Evolutionary conservation across 2,888 invertebrate species (phyloP), one percentile per base, ranked within the genome.

Genomic region (Pseudanteris insignis): DNA sequence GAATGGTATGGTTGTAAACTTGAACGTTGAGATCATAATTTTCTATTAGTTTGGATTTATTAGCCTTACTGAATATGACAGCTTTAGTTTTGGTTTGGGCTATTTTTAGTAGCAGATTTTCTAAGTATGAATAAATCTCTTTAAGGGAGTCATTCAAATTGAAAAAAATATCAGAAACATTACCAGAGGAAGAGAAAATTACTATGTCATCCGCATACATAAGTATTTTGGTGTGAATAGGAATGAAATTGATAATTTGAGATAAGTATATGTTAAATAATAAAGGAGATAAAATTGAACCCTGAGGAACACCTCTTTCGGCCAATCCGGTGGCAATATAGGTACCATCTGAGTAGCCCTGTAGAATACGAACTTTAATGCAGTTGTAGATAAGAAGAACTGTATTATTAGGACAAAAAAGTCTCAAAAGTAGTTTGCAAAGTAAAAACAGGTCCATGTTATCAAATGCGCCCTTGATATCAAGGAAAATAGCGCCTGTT

Each of bases 191-290:
- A 26, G 26, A 26, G 11, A 14, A 33, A 14, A 33, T 14, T 8
- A 11, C 15, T 5, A 33, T 33, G 11, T 33, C 33, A 33, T 33
- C 33, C 3, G 33, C 33, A 14, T 33, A 33, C 5, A 14, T 2
- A 6, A 14, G 15, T 2, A 33, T 15, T 2, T 15, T 8, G 6
- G 15, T n/a, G n/a, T 33, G 7, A 33, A 2, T 8, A 10, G 33
- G 33, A n/a, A 33, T n/a, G 6, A 2, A 33, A 10, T 7, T 10
- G n/a, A 7, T 12, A 2, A 33, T 33, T n/a, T 33, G 12, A 6
- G 25, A 36, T 8, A 25, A 2, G 10, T 11, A 36, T 7, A 36
- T 36, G 12, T 24, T 24, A 8, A 36, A 24, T 2, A 36, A 9
- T 2, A 25, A 1, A 7, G 36, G 12, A n/a, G 24, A 24, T 6